A percentile compares a stretch with the other conserved stretches of the same genome.
Evolutionary conservation across 2,888 invertebrate genomes (phyloP).

Genomic region (Carcina quercana): DNA sequence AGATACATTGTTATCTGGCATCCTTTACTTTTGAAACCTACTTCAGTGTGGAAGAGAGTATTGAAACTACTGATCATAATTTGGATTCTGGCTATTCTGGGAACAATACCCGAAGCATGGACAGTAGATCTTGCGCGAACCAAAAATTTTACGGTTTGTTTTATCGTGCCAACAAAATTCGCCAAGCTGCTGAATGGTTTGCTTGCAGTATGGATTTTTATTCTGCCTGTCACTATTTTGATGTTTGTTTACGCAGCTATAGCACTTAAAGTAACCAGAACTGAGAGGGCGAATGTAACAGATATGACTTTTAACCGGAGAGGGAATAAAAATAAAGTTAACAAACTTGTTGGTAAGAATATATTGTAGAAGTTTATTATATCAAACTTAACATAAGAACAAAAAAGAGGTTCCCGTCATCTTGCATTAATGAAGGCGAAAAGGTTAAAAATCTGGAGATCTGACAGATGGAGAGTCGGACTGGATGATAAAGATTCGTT

Average conservation of each 20-base stretch:
- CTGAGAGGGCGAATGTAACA: conserved; percentile 25
- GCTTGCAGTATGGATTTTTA: conserved; percentile 35
- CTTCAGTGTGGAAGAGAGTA: conserved; percentile 34
- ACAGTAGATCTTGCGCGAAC: conserved; percentile 31
- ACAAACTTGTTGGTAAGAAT: conserved; percentile 48
- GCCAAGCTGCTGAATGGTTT: conserved; percentile 35
- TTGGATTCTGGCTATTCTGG: conserved; percentile 38
- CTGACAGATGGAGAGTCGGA: no score
- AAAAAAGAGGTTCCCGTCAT: no score
- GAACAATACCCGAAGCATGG: conserved; percentile 38
- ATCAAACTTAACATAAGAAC: no score
- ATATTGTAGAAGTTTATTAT: no score
- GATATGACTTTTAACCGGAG: conserved; percentile 46
- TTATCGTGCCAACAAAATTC: conserved; percentile 24
- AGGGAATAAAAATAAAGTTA: conserved; percentile 40
- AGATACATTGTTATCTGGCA: conserved; percentile 44
- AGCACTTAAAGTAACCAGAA: conserved; percentile 35
- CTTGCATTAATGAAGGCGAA: no score
- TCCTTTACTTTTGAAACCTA: conserved; percentile 32
- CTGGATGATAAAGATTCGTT: no score
- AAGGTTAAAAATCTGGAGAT: no score
- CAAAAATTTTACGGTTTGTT: conserved; percentile 28
- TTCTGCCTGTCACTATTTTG: conserved; percentile 42
- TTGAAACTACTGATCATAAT: conserved; percentile 33
- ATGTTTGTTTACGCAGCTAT: conserved; percentile 42